These are phyloP conservation scores for Poecilia latipinna DNA, from an alignment of 2,113 vertebrate genomes.

Conservation along the genomic window DNA sequence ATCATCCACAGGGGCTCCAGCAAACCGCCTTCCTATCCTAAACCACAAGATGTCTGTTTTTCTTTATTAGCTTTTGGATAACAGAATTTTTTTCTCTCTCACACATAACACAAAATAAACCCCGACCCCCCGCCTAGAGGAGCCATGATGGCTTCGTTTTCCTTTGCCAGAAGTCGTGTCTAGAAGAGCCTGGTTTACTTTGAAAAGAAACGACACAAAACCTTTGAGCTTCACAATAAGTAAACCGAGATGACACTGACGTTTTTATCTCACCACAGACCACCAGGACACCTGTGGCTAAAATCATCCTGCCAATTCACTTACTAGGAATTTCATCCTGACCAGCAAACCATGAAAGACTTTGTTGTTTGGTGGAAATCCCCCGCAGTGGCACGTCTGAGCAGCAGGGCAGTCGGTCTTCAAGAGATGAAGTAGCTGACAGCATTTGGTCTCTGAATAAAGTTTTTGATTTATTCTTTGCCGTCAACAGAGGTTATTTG, in stretches of 20 bases:
- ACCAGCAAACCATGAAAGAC: slow-evolving; percentile 29
- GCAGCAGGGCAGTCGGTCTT: background rate
- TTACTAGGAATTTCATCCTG: slow-evolving; percentile 33
- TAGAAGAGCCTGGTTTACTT: background rate
- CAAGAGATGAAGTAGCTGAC: background rate
- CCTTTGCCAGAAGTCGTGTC: background rate
- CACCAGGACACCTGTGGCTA: slow-evolving; percentile 20
- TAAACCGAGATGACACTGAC: background rate
- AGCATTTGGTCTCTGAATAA: background rate
- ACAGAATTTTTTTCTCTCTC: background rate
- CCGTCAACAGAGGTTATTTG: too few species aligned
- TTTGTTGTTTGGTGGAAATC: slow-evolving; percentile 7
- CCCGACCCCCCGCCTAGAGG: background rate
- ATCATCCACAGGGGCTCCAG: slow-evolving; percentile 32
- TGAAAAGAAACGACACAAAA: slow-evolving; percentile 5
- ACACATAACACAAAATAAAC: background rate
- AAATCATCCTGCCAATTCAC: slow-evolving; percentile 31
- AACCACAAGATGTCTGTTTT: slow-evolving; percentile 15
- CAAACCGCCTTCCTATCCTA: slow-evolving; percentile 20
- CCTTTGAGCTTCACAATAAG: slow-evolving; percentile 11
- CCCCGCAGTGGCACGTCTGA: slow-evolving; percentile 8
- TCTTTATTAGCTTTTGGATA: slow-evolving; percentile 3
- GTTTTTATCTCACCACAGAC: slow-evolving; percentile 33
- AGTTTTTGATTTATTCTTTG: too few species aligned
- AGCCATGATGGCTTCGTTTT: background rate